Percentiles rank a stretch among this genome's conserved stretches.
Evolutionary conservation across 2,888 invertebrate genomes (phyloP).

Genomic region (Gonocerus acuteangulatus): DNA sequence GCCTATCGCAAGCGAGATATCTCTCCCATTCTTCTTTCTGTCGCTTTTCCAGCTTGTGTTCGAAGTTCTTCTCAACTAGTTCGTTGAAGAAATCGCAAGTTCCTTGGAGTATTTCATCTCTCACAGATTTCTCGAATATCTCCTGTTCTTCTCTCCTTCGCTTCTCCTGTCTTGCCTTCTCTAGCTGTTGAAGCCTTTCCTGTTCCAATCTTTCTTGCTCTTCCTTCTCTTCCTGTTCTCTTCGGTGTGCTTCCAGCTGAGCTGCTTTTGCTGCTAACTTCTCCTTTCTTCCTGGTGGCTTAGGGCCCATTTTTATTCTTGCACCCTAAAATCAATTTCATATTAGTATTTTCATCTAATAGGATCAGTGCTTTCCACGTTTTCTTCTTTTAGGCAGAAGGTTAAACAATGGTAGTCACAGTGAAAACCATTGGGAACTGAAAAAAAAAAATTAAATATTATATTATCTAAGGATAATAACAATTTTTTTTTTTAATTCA

Average conservation of each 20-base stretch:
- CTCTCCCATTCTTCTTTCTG: conserved; percentile 49
- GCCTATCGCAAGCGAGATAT: conserved; percentile 53
- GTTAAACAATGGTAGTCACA: no score
- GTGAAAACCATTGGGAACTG: no score
- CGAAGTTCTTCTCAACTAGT: conserved; percentile 31
- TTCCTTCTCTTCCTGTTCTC: conserved; percentile 41
- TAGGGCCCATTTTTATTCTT: conserved; percentile 19
- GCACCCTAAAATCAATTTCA: no score
- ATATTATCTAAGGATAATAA: no score
- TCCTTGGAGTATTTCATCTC: conserved; percentile 25
- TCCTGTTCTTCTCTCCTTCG: conserved; percentile 35
- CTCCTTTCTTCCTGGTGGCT: conserved; percentile 11
- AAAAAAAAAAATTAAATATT: no score
- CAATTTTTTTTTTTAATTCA: no score
- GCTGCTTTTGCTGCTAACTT: conserved; percentile 20
- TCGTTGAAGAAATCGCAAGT: conserved; percentile 27
- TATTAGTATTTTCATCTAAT: no score
- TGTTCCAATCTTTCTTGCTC: conserved; percentile 43
- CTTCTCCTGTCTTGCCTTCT: conserved; percentile 32
- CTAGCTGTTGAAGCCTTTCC: conserved; percentile 33
- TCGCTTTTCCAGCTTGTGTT: conserved; percentile 32
- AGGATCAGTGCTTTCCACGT: no score
- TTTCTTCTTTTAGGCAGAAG: no score
- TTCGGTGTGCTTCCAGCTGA: conserved; percentile 8
- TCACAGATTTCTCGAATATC: conserved; percentile 33